Evolutionary conservation across 2,113 vertebrate species (phyloP).

Genomic region (Heloderma charlesbogerti): DNA sequence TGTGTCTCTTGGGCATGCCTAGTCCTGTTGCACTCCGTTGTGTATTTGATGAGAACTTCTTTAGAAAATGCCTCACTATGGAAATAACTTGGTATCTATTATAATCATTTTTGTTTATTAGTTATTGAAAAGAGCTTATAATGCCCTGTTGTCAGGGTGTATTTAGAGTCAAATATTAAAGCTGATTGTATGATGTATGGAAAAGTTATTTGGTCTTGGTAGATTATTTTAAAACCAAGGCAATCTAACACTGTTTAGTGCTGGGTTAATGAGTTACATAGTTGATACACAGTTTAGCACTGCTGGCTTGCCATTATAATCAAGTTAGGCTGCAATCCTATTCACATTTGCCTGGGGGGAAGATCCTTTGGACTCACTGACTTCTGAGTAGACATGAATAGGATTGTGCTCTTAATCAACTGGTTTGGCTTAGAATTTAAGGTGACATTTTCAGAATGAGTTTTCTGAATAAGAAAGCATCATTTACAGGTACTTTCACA

Average conservation of each 20-base stretch:
- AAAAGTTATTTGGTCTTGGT: neutral
- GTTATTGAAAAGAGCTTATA: neutral
- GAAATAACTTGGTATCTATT: neutral
- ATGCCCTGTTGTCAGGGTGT: neutral
- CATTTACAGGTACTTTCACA: neutral
- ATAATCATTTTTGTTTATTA: neutral
- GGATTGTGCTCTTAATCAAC: neutral
- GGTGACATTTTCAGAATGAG: neutral
- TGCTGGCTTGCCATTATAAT: neutral
- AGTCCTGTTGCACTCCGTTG: neutral
- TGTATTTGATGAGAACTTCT: neutral
- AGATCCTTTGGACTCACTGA: neutral
- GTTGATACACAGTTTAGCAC: neutral
- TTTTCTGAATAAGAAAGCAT: neutral
- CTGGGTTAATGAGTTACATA: neutral
- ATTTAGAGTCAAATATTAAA: neutral
- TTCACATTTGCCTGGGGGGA: neutral
- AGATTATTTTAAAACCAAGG: neutral
- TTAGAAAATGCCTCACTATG: conserved; percentile 1
- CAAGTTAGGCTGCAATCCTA: neutral
- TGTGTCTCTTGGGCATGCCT: neutral
- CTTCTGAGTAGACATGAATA: neutral
- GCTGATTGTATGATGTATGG: neutral
- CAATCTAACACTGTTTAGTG: neutral
- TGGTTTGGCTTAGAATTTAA: neutral